Percentiles rank a stretch among this genome's conserved stretches.
Conservation (phyloP, 2,888 invertebrate species). For the Pocota personata region DNA sequence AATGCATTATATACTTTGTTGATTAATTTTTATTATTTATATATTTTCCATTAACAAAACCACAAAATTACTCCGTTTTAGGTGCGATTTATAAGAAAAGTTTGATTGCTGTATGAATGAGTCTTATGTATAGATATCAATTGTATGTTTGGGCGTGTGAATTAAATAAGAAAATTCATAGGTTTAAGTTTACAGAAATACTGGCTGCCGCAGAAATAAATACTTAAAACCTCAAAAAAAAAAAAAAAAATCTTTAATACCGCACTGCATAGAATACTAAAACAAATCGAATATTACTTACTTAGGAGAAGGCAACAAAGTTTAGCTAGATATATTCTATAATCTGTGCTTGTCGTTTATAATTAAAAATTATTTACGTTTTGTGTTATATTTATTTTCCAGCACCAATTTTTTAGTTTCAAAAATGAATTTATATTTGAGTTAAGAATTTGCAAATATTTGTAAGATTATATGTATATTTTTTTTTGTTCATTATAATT, state of each 20-base stretch:
- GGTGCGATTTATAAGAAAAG: slow-evolving; percentile 20
- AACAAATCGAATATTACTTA: slow-evolving; percentile 41
- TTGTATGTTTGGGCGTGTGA: slow-evolving; percentile 16
- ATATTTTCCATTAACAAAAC: slow-evolving; percentile 57
- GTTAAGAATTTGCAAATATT: slow-evolving; percentile 62
- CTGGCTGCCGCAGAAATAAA: slow-evolving; percentile 68
- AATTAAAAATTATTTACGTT: slow-evolving; percentile 27
- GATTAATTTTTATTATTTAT: slow-evolving; percentile 21
- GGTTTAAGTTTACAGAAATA: slow-evolving; percentile 63
- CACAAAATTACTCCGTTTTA: slow-evolving; percentile 55
- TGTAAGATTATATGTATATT: slow-evolving; percentile 19
- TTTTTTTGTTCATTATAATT: slow-evolving; percentile 25
- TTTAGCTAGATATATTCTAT: slow-evolving; percentile 25
- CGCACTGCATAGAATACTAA: slow-evolving; percentile 56
- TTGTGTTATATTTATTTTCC: slow-evolving; percentile 46
- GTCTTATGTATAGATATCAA: not conserved
- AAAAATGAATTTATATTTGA: slow-evolving; percentile 48
- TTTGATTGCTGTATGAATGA: slow-evolving; percentile 57
- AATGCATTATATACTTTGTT: slow-evolving; percentile 3
- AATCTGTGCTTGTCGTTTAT: slow-evolving; percentile 58
- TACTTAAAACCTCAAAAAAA: slow-evolving; percentile 20
- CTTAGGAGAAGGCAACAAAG: slow-evolving; percentile 54
- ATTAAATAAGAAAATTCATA: slow-evolving; percentile 10
- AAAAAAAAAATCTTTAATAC: slow-evolving; percentile 36
- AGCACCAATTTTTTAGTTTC: slow-evolving; percentile 68